Percentiles rank a stretch among this genome's conserved stretches.
Evolutionary conservation across 1,140 invertebrate species (phyloP).

Genomic region (Metaphire vulgaris): DNA sequence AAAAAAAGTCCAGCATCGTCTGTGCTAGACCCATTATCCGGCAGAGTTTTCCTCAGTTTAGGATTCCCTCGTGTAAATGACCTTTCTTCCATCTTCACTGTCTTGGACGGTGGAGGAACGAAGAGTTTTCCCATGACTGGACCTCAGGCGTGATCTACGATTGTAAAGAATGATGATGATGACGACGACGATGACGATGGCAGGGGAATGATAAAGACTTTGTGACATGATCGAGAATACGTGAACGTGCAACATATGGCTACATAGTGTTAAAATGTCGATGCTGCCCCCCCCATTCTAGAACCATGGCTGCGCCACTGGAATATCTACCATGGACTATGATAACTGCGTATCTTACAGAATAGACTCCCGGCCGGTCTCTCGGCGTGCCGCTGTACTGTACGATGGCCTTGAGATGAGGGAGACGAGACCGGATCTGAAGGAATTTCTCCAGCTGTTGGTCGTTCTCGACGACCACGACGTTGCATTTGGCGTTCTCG

Average conservation of each 20-base stretch:
- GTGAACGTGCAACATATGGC: too few relatives aligned
- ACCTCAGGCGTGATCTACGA: neutral
- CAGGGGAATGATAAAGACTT: too few relatives aligned
- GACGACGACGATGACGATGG: neutral
- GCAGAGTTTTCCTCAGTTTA: neutral
- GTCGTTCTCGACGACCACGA: slow-evolving; percentile 80
- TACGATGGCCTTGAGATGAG: slow-evolving; percentile 72
- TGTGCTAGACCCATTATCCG: neutral
- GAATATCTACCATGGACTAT: too few relatives aligned
- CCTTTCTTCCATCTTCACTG: too few relatives aligned
- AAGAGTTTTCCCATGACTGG: neutral
- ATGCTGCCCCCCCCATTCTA: neutral
- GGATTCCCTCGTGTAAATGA: too few relatives aligned
- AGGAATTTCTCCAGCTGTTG: slow-evolving; percentile 79
- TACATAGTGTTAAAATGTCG: neutral
- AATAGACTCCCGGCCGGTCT: slow-evolving; percentile 41
- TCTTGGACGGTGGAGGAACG: too few relatives aligned
- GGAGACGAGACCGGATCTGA: slow-evolving; percentile 63
- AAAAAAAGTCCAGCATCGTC: too few relatives aligned
- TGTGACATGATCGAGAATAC: too few relatives aligned
- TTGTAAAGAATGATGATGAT: too few relatives aligned
- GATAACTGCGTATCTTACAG: too few relatives aligned
- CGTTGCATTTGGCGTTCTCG: slow-evolving; percentile 67
- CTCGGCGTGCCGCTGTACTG: slow-evolving; percentile 72
- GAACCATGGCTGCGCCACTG: neutral